Evolutionary conservation across 2,113 vertebrate species (phyloP), one percentile per base, ranked within the genome.

Genomic region (Stictonetta naevosa): DNA sequence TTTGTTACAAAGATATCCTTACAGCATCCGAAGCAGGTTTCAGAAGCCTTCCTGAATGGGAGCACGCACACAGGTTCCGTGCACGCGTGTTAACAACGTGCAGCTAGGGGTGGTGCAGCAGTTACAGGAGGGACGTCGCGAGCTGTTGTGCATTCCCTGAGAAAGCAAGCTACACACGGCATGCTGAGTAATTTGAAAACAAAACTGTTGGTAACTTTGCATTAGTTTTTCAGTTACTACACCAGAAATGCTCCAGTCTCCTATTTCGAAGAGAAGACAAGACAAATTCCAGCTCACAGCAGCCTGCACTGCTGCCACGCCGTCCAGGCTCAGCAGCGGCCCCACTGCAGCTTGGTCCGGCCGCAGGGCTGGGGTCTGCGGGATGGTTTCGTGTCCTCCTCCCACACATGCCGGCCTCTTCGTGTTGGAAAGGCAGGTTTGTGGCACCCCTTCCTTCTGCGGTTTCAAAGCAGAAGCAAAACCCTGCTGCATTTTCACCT

Each of bases 11-110:
- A 91, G 86, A 63, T 20, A 11, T 0, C 4, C 28, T 0, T 1
- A 15, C 25, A 14, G 62, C 63, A 34, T 4, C 23, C 10, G 33
- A 72, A 26, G 33, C 66, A 72, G 77, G 36, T 1, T 63, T 59
- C 48, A 63, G 31, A 18, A 78, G 13, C 0, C 0, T 14, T 50
- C 36, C 79, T 10, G 3, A 62, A 60, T 18, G 4, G 26, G 34
- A 26, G 42, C 20, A 40, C 12, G 12, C 40, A 1, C 0, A 1
- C 0, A 10, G 28, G 12, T 13, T 40, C 12, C 13, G 1, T 10
- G 40, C 10, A 10, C 0, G 0, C 2, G 10, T 1, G 36, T 20
- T 44, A 58, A 26, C 63, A 14, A 0, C 19, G 33, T 1, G 0
- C 1, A 3, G 31, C 10, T 14, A 9, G 63, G 62, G 34, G 14